These are phyloP conservation scores for Odocoileus virginianus DNA, from an alignment of 2,113 vertebrate species.

Conservation along the genomic window DNA sequence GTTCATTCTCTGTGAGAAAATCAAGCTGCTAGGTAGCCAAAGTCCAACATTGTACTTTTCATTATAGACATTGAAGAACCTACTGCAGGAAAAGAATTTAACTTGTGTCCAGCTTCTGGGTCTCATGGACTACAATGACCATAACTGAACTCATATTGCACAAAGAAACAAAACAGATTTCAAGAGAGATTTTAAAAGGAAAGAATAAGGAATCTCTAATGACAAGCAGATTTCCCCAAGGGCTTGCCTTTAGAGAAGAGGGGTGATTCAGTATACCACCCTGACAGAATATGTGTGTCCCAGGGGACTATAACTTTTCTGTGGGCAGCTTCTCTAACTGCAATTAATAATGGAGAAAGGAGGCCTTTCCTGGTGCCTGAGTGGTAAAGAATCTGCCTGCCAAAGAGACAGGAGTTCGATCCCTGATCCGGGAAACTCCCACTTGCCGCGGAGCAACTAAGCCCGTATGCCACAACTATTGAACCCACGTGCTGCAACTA, in stretches of 20 bases:
- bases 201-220: background rate
- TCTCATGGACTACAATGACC: background rate
- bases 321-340: background rate
- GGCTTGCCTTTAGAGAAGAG: background rate
- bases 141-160: background rate
- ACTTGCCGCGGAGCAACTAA: background rate
- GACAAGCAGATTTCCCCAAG: background rate
- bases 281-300: background rate
- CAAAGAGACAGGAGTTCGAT: background rate
- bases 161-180: background rate
- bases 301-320: background rate
- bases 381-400: background rate
- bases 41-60: background rate
- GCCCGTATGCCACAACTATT: background rate
- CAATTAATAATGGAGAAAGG: background rate
- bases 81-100: background rate
- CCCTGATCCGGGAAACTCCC: background rate
- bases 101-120: background rate
- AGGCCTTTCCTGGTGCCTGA: background rate
- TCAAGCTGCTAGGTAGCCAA: background rate
- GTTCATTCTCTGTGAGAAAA: slow-evolving; percentile 3
- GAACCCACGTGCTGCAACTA: background rate
- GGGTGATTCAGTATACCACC: background rate
- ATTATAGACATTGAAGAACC: background rate
- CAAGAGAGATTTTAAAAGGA: background rate